Evolutionary conservation across 2,797 vertebrate species (phyloP), one percentile per base, ranked within the genome.

Genomic region (Odontamblyopus rebecca): DNA sequence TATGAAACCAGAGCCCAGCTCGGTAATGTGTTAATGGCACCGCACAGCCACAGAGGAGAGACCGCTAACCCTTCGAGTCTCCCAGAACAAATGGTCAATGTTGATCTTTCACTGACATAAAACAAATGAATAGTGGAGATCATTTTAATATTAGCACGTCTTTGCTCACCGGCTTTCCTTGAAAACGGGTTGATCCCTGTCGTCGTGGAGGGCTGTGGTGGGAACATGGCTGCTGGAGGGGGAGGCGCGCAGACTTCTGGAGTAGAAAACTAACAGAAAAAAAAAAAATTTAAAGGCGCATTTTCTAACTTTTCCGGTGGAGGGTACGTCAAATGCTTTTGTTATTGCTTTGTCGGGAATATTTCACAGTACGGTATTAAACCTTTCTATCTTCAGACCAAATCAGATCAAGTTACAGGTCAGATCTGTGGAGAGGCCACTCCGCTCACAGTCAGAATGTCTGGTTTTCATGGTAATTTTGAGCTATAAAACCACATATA

Each of bases 91-190:
- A 38, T 70, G 51, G 57, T 16, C 32, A 67, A 70, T 60, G 19
- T 74, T 13, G 9, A 63, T 67, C 71, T 50, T 48, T 26, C 5
- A 68, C 8, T 50, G 19, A 15, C 16, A 38, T 64, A 16, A 26
- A 57, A 16, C 66, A 30, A 5, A 35, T 66, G 3, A 56, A 70
- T 2, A 19, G 32, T 5, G 8, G 30, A 38, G 19, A 53, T 65
- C 2, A 6, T 64, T 54, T 53, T 11, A 18, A 65, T 11, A 65
- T 50, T 16, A 50, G 27, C 8, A 27, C 23, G 5, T 53, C 2
- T 54, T 48, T 67, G 81, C 77, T 91, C 90, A 96, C 95, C 94
- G 0, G 90, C 82, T 73, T 72, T 91, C 77, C 81, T 77, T 29
- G 89, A 89, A 8, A 89, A 89, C 51, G 90, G 71, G 68, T 92